These are phyloP conservation scores for Pycnonotus jocosus DNA, from an alignment of 2,113 vertebrate genomes.

Conservation along the genomic window DNA sequence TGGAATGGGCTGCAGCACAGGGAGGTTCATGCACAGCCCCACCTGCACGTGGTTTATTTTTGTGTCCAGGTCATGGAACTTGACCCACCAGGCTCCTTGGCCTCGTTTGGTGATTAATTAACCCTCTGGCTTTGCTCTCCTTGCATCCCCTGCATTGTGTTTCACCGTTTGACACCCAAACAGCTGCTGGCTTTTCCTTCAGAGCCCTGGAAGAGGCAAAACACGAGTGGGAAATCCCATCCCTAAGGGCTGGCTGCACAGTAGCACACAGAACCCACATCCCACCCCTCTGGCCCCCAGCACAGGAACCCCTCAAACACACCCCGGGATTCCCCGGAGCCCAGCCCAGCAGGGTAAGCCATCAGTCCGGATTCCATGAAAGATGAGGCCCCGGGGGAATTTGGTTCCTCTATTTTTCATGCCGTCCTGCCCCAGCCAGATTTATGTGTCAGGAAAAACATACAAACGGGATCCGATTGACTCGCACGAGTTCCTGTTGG, in stretches of 20 bases:
- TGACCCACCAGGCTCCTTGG: neutral
- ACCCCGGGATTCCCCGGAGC: neutral
- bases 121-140: neutral
- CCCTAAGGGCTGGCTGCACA: neutral
- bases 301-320: neutral
- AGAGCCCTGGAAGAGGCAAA: neutral
- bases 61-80: neutral
- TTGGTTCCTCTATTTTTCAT: conserved; percentile 74
- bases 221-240: accelerated
- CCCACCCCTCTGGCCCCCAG: neutral
- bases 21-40: neutral
- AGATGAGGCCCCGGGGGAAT: conserved; percentile 70
- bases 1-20: neutral
- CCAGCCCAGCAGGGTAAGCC: conserved; percentile 56
- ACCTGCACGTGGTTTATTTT: neutral
- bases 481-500: conserved; percentile 69
- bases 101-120: neutral
- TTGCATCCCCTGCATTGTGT: neutral
- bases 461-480: conserved; percentile 79
- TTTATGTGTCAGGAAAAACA: conserved; percentile 85
- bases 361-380: conserved; percentile 66
- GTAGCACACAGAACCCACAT: neutral
- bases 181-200: neutral
- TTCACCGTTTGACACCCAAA: neutral
- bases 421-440: conserved; percentile 71